Base-by-base conservation (phyloP, 2,888 invertebrate genomes). In the Leucoptera coffeella region DNA sequence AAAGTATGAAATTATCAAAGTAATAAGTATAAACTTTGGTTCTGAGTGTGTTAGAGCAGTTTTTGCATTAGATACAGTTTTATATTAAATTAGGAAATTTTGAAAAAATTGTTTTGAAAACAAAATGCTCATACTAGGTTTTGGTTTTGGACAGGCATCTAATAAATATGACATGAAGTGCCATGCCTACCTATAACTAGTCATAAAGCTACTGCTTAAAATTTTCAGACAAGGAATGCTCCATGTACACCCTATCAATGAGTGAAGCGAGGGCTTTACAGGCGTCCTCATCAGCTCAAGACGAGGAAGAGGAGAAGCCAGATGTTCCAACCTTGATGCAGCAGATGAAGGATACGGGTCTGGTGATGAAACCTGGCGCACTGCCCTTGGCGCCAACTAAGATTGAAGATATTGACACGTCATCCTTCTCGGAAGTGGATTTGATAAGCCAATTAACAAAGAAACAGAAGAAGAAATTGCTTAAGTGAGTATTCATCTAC, bases 311-410 rank as follows among this genome's bases (percentile, higher is more conserved):
- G 17, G 76, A 76, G 35, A 69, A 77, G 28, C 64, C 62, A 4
- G 71, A 75, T 37, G 76, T 78, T 17, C 75, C 81, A 22, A 75
- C 81, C 35, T 50, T 95, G 28, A 85, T 93, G 48, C 85, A 85
- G 38, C 90, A 92, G 47, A 91, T 95, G 91, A 75, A 85, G 38
- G 91, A 93, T 42, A 90, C 90, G 51, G 95, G 95, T 2, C 71
- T 94, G 25, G 85, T 85, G 15, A 77, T 96, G 59, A 93, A 93
- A 53, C 83, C 85, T 44, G 79, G 80, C 10, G 82, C 82, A 14
- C 49, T 80, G 40, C 78, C 78, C 25, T 45, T 78, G 4, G 55
- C 67, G 45, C 60, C 53, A 31, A 64, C 42, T 52, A 82, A 47
- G 64, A 75, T 52, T 62, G 84, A 50, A 52, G 83, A 47, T 43